Evolutionary conservation across 53 echinoderm and acorn worm genomes (phyloP).

Genomic region (Arbacia lixula): DNA sequence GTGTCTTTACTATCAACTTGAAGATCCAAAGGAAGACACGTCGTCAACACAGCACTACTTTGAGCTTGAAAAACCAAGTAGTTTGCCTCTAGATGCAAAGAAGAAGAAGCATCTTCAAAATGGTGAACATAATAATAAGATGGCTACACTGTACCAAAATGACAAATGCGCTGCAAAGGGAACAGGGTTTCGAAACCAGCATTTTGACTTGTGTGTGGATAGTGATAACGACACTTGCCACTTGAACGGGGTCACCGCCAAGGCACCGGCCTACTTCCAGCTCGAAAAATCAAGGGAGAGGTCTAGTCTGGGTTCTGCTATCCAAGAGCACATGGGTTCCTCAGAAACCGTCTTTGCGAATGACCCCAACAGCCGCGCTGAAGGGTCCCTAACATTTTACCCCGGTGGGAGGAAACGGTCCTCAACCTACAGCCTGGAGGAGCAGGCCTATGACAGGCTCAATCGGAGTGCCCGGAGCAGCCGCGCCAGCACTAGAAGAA

Average conservation of each 20-base stretch:
- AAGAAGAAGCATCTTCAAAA: slow-evolving; percentile 1
- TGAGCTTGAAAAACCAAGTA: slow-evolving; percentile 32
- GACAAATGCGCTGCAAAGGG: slow-evolving; percentile 11
- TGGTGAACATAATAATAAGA: neutral
- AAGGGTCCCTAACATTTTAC: slow-evolving; percentile 40
- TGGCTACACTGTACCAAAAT: slow-evolving; percentile 23
- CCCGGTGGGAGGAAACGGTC: slow-evolving; percentile 35
- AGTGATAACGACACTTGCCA: slow-evolving; percentile 1
- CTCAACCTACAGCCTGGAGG: slow-evolving; percentile 40
- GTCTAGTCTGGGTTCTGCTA: slow-evolving; percentile 10
- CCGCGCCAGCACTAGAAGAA: slow-evolving; percentile 23
- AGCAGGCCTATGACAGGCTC: slow-evolving; percentile 45
- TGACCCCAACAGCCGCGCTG: neutral
- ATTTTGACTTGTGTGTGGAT: slow-evolving; percentile 28
- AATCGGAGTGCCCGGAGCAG: slow-evolving; percentile 45
- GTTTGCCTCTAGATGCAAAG: slow-evolving; percentile 10
- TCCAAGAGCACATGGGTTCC: slow-evolving; percentile 27
- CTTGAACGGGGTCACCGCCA: neutral
- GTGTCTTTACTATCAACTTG: slow-evolving; percentile 21
- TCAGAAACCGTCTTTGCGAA: slow-evolving; percentile 22
- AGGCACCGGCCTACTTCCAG: slow-evolving; percentile 24
- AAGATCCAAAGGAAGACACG: slow-evolving; percentile 11
- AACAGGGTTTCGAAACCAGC: neutral
- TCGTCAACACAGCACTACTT: slow-evolving; percentile 4
- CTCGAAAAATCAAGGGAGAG: slow-evolving; percentile 22